A percentile compares a stretch with the other conserved stretches of the same genome.
phyloP scores from a whole-genome alignment of 2,797 vertebrate genomes.

The Pteronotus mesoamericanus region DNA sequence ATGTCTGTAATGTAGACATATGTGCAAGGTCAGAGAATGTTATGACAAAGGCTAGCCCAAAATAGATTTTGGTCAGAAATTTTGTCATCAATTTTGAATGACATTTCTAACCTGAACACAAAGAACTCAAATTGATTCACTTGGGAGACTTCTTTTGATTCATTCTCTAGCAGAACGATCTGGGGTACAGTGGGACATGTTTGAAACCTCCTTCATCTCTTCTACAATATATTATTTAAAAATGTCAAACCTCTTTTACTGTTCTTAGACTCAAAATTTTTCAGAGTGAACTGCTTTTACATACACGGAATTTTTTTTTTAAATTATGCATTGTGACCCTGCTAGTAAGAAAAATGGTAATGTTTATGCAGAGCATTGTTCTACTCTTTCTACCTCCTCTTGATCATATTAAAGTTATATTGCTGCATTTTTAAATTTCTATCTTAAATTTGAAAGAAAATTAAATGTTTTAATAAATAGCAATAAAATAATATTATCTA shows the following conservation, averaged over 20 bases:
- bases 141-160: slow-evolving; percentile 75
- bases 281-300: slow-evolving; percentile 63
- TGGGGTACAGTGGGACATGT: slow-evolving; percentile 72
- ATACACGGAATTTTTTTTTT: slow-evolving; percentile 64
- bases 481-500: background rate
- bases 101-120: slow-evolving; percentile 70
- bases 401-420: background rate
- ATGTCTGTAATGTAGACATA: slow-evolving; percentile 1
- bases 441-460: background rate
- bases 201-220: slow-evolving; percentile 80
- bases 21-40: slow-evolving; percentile 43
- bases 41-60: slow-evolving; percentile 65
- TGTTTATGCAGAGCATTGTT: background rate
- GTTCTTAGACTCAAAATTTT: slow-evolving; percentile 76
- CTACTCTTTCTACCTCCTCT: background rate
- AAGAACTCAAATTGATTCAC: slow-evolving; percentile 74
- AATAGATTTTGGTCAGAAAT: slow-evolving; percentile 71
- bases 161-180: slow-evolving; percentile 70
- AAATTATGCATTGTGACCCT: slow-evolving; percentile 65
- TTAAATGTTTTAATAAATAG: background rate
- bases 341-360: slow-evolving; percentile 26
- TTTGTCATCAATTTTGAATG: slow-evolving; percentile 79
- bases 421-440: background rate
- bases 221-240: slow-evolving; percentile 83
- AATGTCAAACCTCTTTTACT: slow-evolving; percentile 80